phyloP scores from a whole-genome alignment of 2,888 invertebrate species.

The Tuta absoluta region DNA sequence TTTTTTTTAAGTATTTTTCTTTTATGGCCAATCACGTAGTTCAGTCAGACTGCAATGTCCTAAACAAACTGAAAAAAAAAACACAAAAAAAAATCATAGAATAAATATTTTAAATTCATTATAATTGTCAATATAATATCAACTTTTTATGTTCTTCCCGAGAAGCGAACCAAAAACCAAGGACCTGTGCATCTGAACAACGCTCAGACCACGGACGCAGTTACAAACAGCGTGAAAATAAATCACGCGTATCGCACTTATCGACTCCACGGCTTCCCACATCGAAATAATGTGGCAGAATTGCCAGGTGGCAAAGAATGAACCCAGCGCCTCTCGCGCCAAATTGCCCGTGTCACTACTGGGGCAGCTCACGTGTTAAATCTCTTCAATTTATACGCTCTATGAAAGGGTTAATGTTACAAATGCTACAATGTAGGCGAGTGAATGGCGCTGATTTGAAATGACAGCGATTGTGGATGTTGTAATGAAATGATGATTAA shows the following conservation, averaged over 20 bases:
- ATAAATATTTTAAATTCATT: no score
- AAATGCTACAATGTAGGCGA: slow-evolving; percentile 39
- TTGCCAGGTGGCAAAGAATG: slow-evolving; percentile 74
- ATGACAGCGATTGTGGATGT: slow-evolving; percentile 33
- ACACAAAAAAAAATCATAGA: no score
- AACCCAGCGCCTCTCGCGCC: slow-evolving; percentile 64
- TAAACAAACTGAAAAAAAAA: no score
- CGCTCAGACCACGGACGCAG: no score
- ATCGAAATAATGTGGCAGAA: slow-evolving; percentile 35
- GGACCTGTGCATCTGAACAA: no score
- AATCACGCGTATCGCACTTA: slow-evolving; percentile 25
- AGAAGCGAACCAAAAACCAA: no score
- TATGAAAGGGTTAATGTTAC: slow-evolving; percentile 50
- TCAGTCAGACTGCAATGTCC: no score
- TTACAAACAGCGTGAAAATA: not conserved
- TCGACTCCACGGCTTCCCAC: slow-evolving; percentile 44
- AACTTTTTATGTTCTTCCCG: no score
- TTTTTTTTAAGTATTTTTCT: no score
- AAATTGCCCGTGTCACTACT: slow-evolving; percentile 75
- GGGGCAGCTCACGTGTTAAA: slow-evolving; percentile 71
- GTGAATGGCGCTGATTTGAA: slow-evolving; percentile 21
- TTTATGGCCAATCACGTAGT: no score
- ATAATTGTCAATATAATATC: no score
- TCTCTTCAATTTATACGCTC: slow-evolving; percentile 68
- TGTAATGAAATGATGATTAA: slow-evolving; percentile 27